Percentiles rank a stretch among this genome's conserved stretches.
Conservation (phyloP, 2,888 invertebrate genomes). For the Drosophila mercatorum region DNA sequence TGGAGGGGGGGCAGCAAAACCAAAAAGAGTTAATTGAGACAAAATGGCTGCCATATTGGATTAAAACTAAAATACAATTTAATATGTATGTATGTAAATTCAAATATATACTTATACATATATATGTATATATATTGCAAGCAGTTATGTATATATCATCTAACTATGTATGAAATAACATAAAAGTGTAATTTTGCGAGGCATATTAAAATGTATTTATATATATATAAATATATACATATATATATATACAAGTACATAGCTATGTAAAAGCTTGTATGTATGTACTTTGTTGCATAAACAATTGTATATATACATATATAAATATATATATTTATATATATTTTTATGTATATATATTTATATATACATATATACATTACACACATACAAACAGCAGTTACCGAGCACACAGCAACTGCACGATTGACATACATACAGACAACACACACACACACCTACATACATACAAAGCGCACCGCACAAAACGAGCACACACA, state of each 20-base stretch:
- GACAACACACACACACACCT: slow-evolving; percentile 38
- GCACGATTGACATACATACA: slow-evolving; percentile 72
- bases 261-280: not conserved
- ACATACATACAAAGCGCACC: slow-evolving; percentile 56
- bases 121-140: slow-evolving; percentile 26
- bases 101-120: slow-evolving; percentile 37
- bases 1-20: slow-evolving; percentile 24
- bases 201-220: slow-evolving; percentile 21
- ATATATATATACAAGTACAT: slow-evolving; percentile 12
- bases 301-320: slow-evolving; percentile 33
- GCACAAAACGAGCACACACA: slow-evolving; percentile 60
- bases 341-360: slow-evolving; percentile 3
- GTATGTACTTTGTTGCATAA: slow-evolving; percentile 39
- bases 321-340: not conserved
- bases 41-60: slow-evolving; percentile 82
- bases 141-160: slow-evolving; percentile 13
- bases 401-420: slow-evolving; percentile 72
- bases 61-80: slow-evolving; percentile 80
- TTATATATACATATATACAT: slow-evolving; percentile 34
- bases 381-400: slow-evolving; percentile 61
- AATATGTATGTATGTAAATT: slow-evolving; percentile 60
- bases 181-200: slow-evolving; percentile 20
- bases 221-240: not conserved
- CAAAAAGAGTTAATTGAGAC: slow-evolving; percentile 73
- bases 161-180: slow-evolving; percentile 15